Evolutionary conservation across 2,113 vertebrate species (phyloP).

Genomic region (Grus americana): DNA sequence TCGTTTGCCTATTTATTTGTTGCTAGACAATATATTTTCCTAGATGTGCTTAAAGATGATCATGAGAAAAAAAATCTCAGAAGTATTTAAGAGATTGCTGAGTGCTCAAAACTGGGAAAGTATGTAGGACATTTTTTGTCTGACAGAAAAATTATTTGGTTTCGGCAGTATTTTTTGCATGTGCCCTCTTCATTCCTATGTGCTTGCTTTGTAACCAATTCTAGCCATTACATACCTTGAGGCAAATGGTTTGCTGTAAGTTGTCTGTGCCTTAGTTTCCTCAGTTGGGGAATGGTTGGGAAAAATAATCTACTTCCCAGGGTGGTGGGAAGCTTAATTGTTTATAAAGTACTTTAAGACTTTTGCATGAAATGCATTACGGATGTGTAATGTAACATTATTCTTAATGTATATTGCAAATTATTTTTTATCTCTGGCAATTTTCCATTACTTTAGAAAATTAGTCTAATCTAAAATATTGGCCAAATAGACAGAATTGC

Average conservation of each 20-base stretch:
- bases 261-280: not conserved
- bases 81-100: not conserved
- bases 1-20: not conserved
- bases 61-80: not conserved
- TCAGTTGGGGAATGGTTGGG: not conserved
- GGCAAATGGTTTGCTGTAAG: not conserved
- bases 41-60: not conserved
- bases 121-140: not conserved
- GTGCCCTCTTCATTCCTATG: not conserved
- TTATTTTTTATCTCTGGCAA: conserved; percentile 51
- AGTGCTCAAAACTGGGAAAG: not conserved
- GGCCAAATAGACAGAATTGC: not conserved
- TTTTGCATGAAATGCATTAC: not conserved
- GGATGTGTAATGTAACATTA: not conserved
- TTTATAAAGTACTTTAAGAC: conserved; percentile 3
- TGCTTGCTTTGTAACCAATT: not conserved
- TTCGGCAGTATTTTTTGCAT: not conserved
- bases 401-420: conserved; percentile 29
- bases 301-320: not conserved
- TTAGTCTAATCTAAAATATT: conserved; percentile 41
- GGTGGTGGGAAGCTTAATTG: not conserved
- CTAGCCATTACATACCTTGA: not conserved
- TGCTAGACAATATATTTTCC: not conserved
- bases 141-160: not conserved
- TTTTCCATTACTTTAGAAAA: conserved; percentile 36